Evolutionary conservation across 2,888 invertebrate genomes (phyloP).

Genomic region (Pseudolycoriella hygida): DNA sequence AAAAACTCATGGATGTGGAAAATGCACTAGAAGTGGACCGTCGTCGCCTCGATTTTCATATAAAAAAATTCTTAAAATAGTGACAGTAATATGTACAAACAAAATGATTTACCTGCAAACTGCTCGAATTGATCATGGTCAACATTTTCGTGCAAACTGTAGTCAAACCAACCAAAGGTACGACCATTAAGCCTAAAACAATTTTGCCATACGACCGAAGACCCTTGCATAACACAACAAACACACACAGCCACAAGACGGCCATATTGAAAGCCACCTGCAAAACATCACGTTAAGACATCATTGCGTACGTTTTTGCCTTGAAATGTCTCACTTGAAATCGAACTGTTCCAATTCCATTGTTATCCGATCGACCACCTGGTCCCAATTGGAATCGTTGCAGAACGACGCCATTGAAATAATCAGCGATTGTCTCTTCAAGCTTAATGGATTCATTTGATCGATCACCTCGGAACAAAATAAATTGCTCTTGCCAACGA

Average conservation of each 20-base stretch:
- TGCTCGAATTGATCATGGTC: conserved; percentile 19
- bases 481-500: conserved; percentile 62
- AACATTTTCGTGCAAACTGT: conserved; percentile 21
- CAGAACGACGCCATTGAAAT: conserved; percentile 70
- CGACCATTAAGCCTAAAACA: conserved; percentile 56
- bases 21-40: no score
- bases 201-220: conserved; percentile 35
- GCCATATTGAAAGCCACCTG: conserved; percentile 81
- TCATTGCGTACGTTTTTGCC: conserved; percentile 16
- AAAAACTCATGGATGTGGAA: no score
- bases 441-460: conserved; percentile 27
- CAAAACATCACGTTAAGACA: conserved; percentile 31
- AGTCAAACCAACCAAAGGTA: conserved; percentile 53
- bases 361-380: conserved; percentile 21
- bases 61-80: no score
- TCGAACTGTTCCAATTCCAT: conserved; percentile 8
- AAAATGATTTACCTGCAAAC: conserved; percentile 11
- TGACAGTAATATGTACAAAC: neutral
- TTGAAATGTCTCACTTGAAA: conserved; percentile 17
- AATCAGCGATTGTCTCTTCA: conserved; percentile 65
- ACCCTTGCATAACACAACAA: conserved; percentile 75
- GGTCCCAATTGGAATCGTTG: conserved; percentile 29
- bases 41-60: no score
- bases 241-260: conserved; percentile 79
- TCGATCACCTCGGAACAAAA: conserved; percentile 38